Percentiles rank a stretch among this genome's conserved stretches.
Evolutionary conservation across 2,797 vertebrate species (phyloP).

Genomic region (Xiphophorus birchmanni): DNA sequence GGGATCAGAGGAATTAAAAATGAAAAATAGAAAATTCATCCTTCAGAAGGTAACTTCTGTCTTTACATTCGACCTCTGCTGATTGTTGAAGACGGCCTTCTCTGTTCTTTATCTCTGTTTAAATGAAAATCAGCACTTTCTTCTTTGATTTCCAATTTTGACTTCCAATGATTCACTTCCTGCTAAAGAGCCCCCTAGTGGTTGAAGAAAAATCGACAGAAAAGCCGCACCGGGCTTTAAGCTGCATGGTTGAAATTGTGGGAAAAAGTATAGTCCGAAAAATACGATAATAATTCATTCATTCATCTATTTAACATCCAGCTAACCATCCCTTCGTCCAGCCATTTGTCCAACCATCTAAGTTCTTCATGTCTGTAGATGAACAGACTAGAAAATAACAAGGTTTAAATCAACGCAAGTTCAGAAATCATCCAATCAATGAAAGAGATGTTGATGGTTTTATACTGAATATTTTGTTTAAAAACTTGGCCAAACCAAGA

Average conservation of each 20-base stretch:
- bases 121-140: too few species aligned
- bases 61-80: not conserved
- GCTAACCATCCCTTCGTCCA: too few species aligned
- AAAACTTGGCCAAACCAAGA: too few species aligned
- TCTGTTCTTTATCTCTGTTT: not conserved
- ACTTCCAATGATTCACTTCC: too few species aligned
- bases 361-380: not conserved
- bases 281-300: too few species aligned
- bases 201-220: too few species aligned
- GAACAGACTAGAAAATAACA: not conserved
- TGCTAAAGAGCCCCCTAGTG: too few species aligned
- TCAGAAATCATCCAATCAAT: not conserved
- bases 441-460: not conserved
- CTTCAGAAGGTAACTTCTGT: not conserved
- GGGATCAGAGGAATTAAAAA: not conserved
- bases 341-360: too few species aligned
- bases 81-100: not conserved
- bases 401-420: not conserved
- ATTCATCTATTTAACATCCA: too few species aligned
- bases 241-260: not conserved
- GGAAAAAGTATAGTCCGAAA: not conserved
- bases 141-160: too few species aligned
- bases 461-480: not conserved
- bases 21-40: not conserved
- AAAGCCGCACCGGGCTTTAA: too few species aligned